Conservation (phyloP, 2,797 vertebrate genomes). For the Poecilia wingei region DNA sequence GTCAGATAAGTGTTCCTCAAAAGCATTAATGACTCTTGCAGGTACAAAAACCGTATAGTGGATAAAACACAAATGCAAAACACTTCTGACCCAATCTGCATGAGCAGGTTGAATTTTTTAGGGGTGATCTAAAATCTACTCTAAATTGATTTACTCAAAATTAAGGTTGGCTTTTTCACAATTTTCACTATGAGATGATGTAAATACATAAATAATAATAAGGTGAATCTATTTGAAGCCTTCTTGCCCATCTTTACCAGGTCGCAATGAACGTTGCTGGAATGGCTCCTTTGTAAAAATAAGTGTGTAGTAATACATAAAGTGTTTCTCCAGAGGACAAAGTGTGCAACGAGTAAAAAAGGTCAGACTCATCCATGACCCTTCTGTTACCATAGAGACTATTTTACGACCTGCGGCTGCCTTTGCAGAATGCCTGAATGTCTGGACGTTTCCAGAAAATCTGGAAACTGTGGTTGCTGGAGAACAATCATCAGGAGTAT, state of each 20-base stretch:
- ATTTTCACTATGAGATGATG: neutral
- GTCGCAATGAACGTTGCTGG: neutral
- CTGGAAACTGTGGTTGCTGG: neutral
- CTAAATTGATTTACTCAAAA: neutral
- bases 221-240: neutral
- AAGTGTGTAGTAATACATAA: neutral
- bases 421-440: neutral
- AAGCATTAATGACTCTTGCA: no score
- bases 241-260: neutral
- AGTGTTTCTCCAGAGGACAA: neutral
- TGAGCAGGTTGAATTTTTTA: neutral
- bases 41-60: no score
- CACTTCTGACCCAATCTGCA: no score
- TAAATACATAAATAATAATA: neutral
- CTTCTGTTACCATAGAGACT: neutral
- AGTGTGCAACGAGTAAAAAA: neutral
- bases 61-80: no score
- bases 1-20: no score
- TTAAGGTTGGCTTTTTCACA: neutral
- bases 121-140: neutral
- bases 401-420: constrained; percentile 1
- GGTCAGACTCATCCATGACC: neutral
- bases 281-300: neutral
- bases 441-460: neutral
- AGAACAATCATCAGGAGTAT: neutral